Percentiles rank a stretch among this genome's conserved stretches.
phyloP scores from a whole-genome alignment of 2,113 vertebrate genomes.

The Rattus norvegicus region GRCr8 NC_086039.1:49718001-49718500 shows the following conservation, averaged over 20 bases:
- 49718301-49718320: background rate
- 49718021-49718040: background rate
- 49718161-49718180: background rate
- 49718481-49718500: background rate
- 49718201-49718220: background rate
- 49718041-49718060: background rate
- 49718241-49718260: background rate
- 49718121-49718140: background rate
- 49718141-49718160: background rate
- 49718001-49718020: background rate
- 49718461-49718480: background rate
- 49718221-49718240: background rate
- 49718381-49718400: background rate
- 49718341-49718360: background rate
- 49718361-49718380: background rate
- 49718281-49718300: background rate
- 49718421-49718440: background rate
- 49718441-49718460: background rate
- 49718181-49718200: background rate
- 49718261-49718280: background rate
- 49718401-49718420: background rate
- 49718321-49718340: background rate
- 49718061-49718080: background rate
- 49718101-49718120: background rate
- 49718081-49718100: background rate